Conservation (phyloP, 2,888 invertebrate species). For the Stenurella melanura region DNA sequence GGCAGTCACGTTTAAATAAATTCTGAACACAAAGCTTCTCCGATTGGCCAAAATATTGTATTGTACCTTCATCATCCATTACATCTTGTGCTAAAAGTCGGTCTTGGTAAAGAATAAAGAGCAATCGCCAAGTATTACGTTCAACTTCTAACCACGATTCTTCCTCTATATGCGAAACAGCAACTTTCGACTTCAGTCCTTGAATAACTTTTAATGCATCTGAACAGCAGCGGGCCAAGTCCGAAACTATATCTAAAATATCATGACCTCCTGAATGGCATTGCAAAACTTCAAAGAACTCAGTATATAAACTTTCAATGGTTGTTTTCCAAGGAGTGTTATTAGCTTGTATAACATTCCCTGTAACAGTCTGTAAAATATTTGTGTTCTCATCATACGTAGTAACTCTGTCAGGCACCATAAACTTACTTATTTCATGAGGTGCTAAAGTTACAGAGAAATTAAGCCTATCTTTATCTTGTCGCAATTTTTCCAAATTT, state of each 20-base stretch:
- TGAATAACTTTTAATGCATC: conserved; percentile 69
- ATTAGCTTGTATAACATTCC: conserved; percentile 64
- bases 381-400: conserved; percentile 54
- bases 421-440: conserved; percentile 58
- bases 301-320: conserved; percentile 68
- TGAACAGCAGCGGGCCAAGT: conserved; percentile 70
- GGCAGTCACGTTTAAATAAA: conserved; percentile 77
- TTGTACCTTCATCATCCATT: conserved; percentile 57
- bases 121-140: conserved; percentile 90
- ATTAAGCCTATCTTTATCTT: conserved; percentile 31
- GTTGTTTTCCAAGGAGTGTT: conserved; percentile 68
- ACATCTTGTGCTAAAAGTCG: conserved; percentile 75
- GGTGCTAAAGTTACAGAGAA: conserved; percentile 55
- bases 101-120: conserved; percentile 89
- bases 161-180: conserved; percentile 59
- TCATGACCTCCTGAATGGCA: conserved; percentile 66
- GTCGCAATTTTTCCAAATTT: conserved; percentile 27
- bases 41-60: conserved; percentile 73
- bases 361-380: conserved; percentile 63
- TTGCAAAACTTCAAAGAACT: conserved; percentile 71
- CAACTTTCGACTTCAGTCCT: conserved; percentile 68
- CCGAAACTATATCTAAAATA: conserved; percentile 67
- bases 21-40: conserved; percentile 78
- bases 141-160: conserved; percentile 84
- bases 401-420: conserved; percentile 47